Evolutionary conservation across 2,113 vertebrate species (phyloP), one percentile per base, ranked within the genome.

Genomic region (Neolamprologus sp.): DNA sequence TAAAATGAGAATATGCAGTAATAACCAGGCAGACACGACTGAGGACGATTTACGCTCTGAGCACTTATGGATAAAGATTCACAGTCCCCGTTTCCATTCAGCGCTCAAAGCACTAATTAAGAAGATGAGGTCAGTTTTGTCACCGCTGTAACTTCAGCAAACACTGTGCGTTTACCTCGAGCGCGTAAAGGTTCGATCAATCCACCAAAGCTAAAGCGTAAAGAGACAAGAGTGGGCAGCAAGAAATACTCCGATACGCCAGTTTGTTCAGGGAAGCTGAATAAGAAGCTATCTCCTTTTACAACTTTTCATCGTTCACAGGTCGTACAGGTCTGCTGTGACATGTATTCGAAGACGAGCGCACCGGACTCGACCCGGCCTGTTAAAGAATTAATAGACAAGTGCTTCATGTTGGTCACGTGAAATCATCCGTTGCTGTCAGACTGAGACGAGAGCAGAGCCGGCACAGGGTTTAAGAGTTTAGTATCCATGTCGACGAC

Each of bases 351-450:
- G 57, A 89, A 86, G 85, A 89, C 23, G 26, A 84, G 51, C 55
- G 14, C 58, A 87, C 28, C 78, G 28, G 80, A 85, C 78, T 88
- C 80, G 91, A 88, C 75, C 79, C 12, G 37, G 75, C 68, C 78
- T 42, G 63, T 84, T 28, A 80, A 83, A 85, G 83, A 57, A 51
- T 75, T 63, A 89, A 83, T 86, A 63, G 40, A 88, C 40, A 90
- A 83, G 19, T 10, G 49, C 23, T 80, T 89, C 81, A 84, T 55
- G 68, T 87, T 86, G 80, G 81, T 86, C 79, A 82, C 55, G 75
- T 88, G 16, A 85, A 89, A 90, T 92, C 88, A 87, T 92, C 85
- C 83, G 75, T 80, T 90, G 78, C 73, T 84, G 83, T 88, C 81
- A 85, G 84, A 89, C 80, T 78, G 80, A 81, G 86, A 86, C 73